Evolutionary conservation across 2,797 vertebrate genomes (phyloP), one percentile per base, ranked within the genome.

Genomic region (Fringilla coelebs): DNA sequence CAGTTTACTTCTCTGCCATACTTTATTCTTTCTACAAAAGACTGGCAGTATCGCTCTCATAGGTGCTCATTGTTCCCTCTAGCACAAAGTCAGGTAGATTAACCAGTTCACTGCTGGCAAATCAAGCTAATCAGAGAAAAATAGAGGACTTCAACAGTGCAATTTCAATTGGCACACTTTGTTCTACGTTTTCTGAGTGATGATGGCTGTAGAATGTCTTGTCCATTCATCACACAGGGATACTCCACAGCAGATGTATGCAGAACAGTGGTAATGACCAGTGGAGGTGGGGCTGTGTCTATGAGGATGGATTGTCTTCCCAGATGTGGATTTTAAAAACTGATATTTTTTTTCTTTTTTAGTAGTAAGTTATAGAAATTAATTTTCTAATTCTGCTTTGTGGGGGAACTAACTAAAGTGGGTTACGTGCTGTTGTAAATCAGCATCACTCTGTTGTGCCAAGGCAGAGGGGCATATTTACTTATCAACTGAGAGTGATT

Each of bases 1-100:
- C 36, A 43, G 31, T 80, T 85, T 76, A 55, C 28, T 79, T 12
- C 75, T 83, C 36, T 86, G 60, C 28, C 9, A 58, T 40, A 29
- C 4, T 58, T 85, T 43, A 73, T 32, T 43, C 18, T 70, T 45
- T 62, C n/a, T 31, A 13, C 31, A 40, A 68, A 79, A 77, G 12
- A 55, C 24, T 40, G 82, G 25, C 38, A 79, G 58, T 7, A 34
- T 11, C 46, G 17, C n/a, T 84, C 0, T 0, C n/a, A n/a, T 3
- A 24, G 10, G 38, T 61, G 45, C 24, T 91, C 31, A 38, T 80
- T 65, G 25, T 51, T 41, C 24, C 45, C 18, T 68, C 8, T 8
- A 36, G 16, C 49, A 43, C 18, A 65, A 40, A 84, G 18, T 28
- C n/a, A 29, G 20, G 49, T 34, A 34, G 29, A 60, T 83, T 46